Base-by-base conservation (phyloP, 1,140 invertebrate genomes). In the Aphaenogaster ashmeadi region DNA sequence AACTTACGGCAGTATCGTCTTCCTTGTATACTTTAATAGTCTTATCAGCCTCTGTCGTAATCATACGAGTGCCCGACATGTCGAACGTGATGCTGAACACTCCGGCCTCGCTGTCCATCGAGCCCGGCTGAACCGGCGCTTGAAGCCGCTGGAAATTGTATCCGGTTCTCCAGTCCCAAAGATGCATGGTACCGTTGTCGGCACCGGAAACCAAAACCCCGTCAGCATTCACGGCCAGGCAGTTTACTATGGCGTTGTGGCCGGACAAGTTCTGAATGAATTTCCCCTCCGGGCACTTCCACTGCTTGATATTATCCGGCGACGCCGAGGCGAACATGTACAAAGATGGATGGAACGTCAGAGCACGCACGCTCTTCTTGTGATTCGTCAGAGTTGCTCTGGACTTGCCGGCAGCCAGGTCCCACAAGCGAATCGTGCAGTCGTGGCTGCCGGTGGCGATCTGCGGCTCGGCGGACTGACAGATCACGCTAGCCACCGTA, bases 231-330 rank as follows among this genome's bases (percentile, higher is more conserved):
- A 99, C 97, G 9, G 98, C 99, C 93, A 99, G 96, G 91, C 99
- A 99, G 95, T 99, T 99, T 0, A 99, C 97, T 87, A 99, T 99
- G 2, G 99, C 98, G 95, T 99, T 99, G 93, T 99, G 99, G 0
- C 99, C 99, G 0, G 98, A 98, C 56, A 99, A 96, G 96, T 99
- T 99, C 94, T 99, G 99, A 85, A 99, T 98, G 93, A 81, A 80
- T 93, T 99, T 98, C 3, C 99, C 99, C 93, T 99, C 99, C 0
- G 99, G 99, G 94, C 99, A 99, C 94, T 98, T 99, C 99, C 99
- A 99, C 94, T 99, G 98, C 94, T 99, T 99, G 78, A 99, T 99
- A 94, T 99, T 99, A 94, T 99, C 99, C 0, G 99, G 98, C 1
- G 99, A 99, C 1, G 98, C 99, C 3, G 99, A 99, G 0, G 98